Evolutionary conservation across 1,140 invertebrate species (phyloP), one percentile per base, ranked within the genome.

Genomic region (Eumeta japonica): DNA sequence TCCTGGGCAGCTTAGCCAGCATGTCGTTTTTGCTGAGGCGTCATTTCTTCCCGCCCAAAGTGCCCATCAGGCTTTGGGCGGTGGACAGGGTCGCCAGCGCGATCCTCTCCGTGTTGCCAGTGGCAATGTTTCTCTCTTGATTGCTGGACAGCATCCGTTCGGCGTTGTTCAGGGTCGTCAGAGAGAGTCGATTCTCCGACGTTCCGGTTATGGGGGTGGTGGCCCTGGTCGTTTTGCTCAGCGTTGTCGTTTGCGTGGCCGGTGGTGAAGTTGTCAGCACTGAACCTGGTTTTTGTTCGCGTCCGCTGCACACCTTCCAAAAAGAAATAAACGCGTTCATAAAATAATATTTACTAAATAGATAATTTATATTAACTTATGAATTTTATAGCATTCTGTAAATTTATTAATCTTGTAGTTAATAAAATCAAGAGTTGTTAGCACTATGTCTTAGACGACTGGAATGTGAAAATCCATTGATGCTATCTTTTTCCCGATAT

Each of bases 21-120:
- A 54, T 43, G 14, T 46, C 38, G 11, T 64, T 60, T 30, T 55
- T 60, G 32, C 44, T 62, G 32, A 62, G 50, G 33, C 71, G 74
- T 76, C 74, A 76, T 61, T 64, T 79, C 35, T 81, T 79, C 17
- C 76, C 75, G 1, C 79, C 77, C 1, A 81, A 79, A 1, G 76
- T 77, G 2, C 77, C 66, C 2, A 79, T 78, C 7, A 80, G 60
- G 0, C 80, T 78, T 19, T 77, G 79, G 13, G 64, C 70, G 10
- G 63, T 45, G 52, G 79, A 52, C 51, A 80, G 44, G 0, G 53
- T 65, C 0, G 73, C 61, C 10, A 76, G 45, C 0, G 62, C 57
- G 16, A 76, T 52, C 34, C 72, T 49, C 5, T 75, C 68, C 3
- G 45, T 55, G 24, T 43, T 56, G 0, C 45, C 33, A 0, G 33